Evolutionary conservation across 1,140 invertebrate genomes (phyloP).

Genomic region (Teleopsis dalmanni): DNA sequence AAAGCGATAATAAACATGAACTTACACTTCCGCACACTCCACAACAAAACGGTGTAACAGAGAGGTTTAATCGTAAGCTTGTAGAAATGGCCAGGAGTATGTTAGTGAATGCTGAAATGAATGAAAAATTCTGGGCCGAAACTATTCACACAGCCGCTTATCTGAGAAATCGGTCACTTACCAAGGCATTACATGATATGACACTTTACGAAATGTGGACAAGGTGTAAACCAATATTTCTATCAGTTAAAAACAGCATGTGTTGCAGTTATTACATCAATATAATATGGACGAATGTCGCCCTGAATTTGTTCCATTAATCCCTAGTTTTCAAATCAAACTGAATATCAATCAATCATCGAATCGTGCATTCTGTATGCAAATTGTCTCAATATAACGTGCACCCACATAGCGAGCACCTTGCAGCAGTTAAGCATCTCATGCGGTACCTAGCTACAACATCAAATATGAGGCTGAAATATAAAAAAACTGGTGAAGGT

Average conservation of each 20-base stretch:
- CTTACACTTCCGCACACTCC: constrained; percentile 26
- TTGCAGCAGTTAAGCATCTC: constrained; percentile 34
- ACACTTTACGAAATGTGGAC: constrained; percentile 4
- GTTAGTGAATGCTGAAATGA: constrained; percentile 35
- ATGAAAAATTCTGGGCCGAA: constrained; percentile 21
- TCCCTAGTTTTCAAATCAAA: no score
- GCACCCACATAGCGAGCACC: constrained; percentile 28
- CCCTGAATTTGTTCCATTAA: no score
- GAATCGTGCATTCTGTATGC: constrained; percentile 38
- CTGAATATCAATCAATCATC: constrained; percentile 35
- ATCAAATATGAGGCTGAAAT: constrained; percentile 13
- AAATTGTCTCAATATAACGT: constrained; percentile 36
- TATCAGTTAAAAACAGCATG: no score
- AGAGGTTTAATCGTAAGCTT: constrained; percentile 29
- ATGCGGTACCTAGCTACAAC: constrained; percentile 40
- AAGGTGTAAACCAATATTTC: constrained; percentile 23
- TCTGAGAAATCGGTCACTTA: constrained; percentile 15
- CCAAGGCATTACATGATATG: constrained; percentile 13
- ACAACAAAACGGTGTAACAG: constrained; percentile 33
- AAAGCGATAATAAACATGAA: constrained; percentile 18
- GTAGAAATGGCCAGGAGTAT: constrained; percentile 32
- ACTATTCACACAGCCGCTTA: constrained; percentile 18
- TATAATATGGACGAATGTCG: no score
- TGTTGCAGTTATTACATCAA: no score
- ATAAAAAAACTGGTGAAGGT: constrained; percentile 2